Evolutionary conservation across 2,113 vertebrate species (phyloP).

Genomic region (Ciconia maguari): DNA sequence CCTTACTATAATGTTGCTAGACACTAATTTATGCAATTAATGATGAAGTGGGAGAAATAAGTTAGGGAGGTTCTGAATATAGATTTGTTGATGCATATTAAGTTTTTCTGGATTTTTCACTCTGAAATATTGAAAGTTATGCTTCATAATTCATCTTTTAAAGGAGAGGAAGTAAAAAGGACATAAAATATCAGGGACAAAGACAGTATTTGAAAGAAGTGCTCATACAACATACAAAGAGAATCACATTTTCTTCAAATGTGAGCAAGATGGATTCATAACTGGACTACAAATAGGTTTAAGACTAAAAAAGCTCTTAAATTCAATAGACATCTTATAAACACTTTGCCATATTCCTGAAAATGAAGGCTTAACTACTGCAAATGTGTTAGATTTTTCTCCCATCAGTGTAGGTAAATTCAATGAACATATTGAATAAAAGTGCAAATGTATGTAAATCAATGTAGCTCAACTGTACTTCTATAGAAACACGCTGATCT

Average conservation of each 20-base stretch:
- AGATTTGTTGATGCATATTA: neutral
- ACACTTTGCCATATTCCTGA: neutral
- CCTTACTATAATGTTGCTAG: neutral
- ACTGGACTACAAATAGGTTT: neutral
- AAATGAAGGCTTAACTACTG: neutral
- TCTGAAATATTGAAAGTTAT: neutral
- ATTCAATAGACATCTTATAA: neutral
- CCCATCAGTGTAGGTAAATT: neutral
- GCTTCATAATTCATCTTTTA: neutral
- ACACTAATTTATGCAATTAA: neutral
- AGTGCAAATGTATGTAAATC: neutral
- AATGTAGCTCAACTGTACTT: neutral
- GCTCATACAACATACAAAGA: neutral
- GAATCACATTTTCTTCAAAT: neutral
- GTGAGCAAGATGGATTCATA: neutral
- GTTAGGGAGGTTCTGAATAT: neutral
- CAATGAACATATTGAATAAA: neutral
- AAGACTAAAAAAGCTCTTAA: neutral
- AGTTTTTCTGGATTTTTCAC: neutral
- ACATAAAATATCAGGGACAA: neutral
- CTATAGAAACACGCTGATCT: neutral
- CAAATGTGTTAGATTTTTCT: neutral
- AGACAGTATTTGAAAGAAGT: neutral
- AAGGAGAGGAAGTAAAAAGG: neutral
- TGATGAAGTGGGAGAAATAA: neutral